Conservation (phyloP, 1,140 invertebrate species). For the Drosophila azteca region DNA sequence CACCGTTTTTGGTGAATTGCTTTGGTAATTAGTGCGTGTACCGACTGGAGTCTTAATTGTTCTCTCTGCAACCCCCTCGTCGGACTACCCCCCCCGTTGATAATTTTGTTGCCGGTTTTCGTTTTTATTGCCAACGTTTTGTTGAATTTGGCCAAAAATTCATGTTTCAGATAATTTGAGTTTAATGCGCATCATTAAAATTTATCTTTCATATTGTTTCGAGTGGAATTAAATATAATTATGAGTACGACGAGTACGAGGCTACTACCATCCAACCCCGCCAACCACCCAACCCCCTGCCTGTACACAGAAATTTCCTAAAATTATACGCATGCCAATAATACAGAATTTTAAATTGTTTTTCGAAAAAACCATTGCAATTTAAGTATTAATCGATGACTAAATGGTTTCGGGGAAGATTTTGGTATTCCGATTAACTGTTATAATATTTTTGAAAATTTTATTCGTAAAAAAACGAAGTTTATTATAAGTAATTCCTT, state of each 20-base stretch:
- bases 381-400: no score
- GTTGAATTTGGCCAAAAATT: slow-evolving; percentile 58
- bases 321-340: no score
- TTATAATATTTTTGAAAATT: background rate
- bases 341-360: no score
- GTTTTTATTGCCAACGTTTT: slow-evolving; percentile 57
- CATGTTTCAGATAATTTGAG: slow-evolving; percentile 62
- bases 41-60: slow-evolving; percentile 59
- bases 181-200: slow-evolving; percentile 77
- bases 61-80: background rate
- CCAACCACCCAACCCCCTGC: slow-evolving; percentile 29
- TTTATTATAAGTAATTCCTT: no score
- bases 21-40: slow-evolving; percentile 80
- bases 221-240: slow-evolving; percentile 74
- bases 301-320: slow-evolving; percentile 6
- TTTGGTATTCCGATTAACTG: no score
- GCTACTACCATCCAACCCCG: slow-evolving; percentile 9
- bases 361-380: no score
- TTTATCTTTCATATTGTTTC: slow-evolving; percentile 59
- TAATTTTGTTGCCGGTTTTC: slow-evolving; percentile 47
- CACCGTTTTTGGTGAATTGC: slow-evolving; percentile 38
- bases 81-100: slow-evolving; percentile 6
- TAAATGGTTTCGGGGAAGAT: no score
- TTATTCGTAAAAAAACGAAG: no score
- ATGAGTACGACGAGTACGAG: background rate